phyloP scores from a whole-genome alignment of 2,113 vertebrate species.

The Heteronetta atricapilla region DNA sequence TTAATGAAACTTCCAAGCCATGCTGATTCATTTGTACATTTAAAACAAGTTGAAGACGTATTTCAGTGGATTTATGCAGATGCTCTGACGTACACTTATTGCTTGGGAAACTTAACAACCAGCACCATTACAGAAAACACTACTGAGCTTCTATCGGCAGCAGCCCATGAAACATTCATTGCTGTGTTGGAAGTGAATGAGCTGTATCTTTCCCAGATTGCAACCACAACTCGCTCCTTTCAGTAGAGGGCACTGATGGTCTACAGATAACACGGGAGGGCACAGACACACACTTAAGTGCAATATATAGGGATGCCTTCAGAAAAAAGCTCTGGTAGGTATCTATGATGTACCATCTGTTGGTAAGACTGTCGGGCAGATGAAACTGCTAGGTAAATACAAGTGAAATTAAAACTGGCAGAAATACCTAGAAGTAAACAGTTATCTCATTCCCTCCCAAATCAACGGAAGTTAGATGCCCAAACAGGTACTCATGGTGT shows the following conservation, averaged over 20 bases:
- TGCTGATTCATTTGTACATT: background rate
- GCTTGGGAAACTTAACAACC: slow-evolving; percentile 35
- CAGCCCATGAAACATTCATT: slow-evolving; percentile 32
- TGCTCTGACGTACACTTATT: slow-evolving; percentile 27
- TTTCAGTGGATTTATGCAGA: slow-evolving; percentile 44
- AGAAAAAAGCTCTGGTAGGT: background rate
- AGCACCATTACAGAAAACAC: slow-evolving; percentile 45
- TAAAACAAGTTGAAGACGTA: background rate
- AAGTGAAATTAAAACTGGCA: slow-evolving; percentile 11
- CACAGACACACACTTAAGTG: background rate
- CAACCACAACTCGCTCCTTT: slow-evolving; percentile 44
- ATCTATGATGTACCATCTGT: background rate
- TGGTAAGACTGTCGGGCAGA: background rate
- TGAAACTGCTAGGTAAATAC: background rate
- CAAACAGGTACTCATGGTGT: background rate
- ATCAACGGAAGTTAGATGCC: background rate
- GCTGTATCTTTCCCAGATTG: slow-evolving; percentile 16
- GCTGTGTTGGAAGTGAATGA: slow-evolving; percentile 3
- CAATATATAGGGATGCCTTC: background rate
- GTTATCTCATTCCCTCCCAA: background rate
- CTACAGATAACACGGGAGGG: slow-evolving; percentile 41
- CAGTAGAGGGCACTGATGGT: slow-evolving; percentile 71
- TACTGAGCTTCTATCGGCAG: slow-evolving; percentile 19
- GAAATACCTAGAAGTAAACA: background rate
- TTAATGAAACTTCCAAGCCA: slow-evolving; percentile 37